Conservation (phyloP, 2,888 invertebrate genomes). For the Trachelus iudaicus region DNA sequence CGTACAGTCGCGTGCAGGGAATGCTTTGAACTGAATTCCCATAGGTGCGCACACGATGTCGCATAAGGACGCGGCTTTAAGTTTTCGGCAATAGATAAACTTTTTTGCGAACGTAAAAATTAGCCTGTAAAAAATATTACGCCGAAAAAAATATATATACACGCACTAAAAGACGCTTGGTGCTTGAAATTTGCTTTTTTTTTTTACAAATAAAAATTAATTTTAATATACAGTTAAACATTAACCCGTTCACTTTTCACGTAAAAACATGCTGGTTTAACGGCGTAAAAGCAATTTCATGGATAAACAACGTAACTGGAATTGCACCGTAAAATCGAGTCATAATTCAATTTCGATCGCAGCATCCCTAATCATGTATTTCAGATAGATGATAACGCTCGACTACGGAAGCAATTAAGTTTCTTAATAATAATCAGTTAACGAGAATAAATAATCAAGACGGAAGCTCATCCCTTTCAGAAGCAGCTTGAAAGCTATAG, state of each 20-base stretch:
- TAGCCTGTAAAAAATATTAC: background rate
- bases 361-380: background rate
- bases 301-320: background rate
- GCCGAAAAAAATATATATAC: no score
- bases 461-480: background rate
- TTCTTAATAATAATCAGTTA: background rate
- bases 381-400: background rate
- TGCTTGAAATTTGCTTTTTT: background rate
- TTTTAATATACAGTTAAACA: no score
- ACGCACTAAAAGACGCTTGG: no score
- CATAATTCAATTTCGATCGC: background rate
- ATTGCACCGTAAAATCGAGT: background rate
- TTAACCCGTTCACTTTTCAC: no score
- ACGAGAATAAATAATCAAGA: background rate
- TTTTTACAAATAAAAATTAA: no score
- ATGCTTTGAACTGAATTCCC: conserved; percentile 37
- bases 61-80: background rate
- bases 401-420: background rate
- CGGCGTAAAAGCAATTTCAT: background rate
- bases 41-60: background rate
- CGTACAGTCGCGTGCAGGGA: conserved; percentile 18
- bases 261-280: background rate
- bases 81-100: background rate
- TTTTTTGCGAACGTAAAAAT: background rate
- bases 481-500: background rate